Evolutionary conservation across 2,888 invertebrate genomes (phyloP), one percentile per base, ranked within the genome.

Genomic region (Drosophila affinis): DNA sequence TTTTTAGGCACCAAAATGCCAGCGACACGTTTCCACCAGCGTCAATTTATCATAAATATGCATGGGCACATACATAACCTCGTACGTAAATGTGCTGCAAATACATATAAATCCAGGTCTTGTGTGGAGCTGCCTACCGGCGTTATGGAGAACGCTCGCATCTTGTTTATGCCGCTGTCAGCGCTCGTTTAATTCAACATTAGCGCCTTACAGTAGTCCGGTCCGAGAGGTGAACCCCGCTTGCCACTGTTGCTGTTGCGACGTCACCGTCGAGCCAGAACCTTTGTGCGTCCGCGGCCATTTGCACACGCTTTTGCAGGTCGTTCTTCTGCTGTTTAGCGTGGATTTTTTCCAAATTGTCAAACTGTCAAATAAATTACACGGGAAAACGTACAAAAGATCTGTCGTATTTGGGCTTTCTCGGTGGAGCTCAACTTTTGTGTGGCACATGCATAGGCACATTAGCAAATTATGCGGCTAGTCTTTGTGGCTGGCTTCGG

Each of bases 161-260:
- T 63, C 79, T 85, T 87, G 86, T 83, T 86, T 80, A 78, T 78
- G 78, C 65, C 73, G 80, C 86, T 88, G 84, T 87, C 84, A 85
- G 86, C 80, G 78, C 77, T 85, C 87, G 83, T 87, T 85, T 85
- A 87, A 85, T 85, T 85, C 88, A 85, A 88, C 86, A 86, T 85
- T 85, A 85, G 86, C 84, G 86, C 88, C 84, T 86, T 76, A 75
- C 82, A 79, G 85, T 75, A 68, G 82, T 77, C 77, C 80, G 69
- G 82, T 77, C 77, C 80, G 69, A 79, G 64, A 63, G 58, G 68
- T 53, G 57, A 21, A 75, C 69, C 60, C 79, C 58, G 73, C 46
- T 68, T 61, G 57, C 57, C 61, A 51, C 62, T 61, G 57, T 57
- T 56, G 51, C 64, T 57, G 72, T 79, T 64, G 77, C 80, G 57